Evolutionary conservation across 2,113 vertebrate genomes (phyloP).

Genomic region (Xiphophorus hellerii): DNA sequence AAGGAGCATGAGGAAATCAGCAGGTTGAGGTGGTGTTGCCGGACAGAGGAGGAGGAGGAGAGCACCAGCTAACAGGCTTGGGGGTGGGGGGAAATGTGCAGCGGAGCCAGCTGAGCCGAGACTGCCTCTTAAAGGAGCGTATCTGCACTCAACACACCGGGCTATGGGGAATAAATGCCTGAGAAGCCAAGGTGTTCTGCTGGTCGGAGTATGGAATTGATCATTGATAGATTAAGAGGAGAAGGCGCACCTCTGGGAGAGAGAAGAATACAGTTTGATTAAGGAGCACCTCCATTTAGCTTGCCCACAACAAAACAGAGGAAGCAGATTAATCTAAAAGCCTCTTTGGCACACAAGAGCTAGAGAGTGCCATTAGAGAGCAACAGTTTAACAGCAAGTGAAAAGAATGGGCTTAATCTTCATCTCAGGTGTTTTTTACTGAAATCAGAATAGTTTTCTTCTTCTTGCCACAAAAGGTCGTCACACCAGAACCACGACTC

Average conservation of each 20-base stretch:
- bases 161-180: slow-evolving; percentile 58
- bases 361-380: background rate
- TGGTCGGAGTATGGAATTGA: slow-evolving; percentile 51
- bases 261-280: slow-evolving; percentile 61
- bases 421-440: slow-evolving; percentile 4
- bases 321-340: background rate
- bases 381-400: background rate
- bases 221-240: slow-evolving; percentile 15
- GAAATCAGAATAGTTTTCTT: slow-evolving; percentile 6
- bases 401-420: background rate
- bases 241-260: slow-evolving; percentile 30
- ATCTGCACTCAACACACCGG: slow-evolving; percentile 53
- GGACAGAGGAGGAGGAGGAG: slow-evolving; percentile 42
- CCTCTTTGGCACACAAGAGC: background rate
- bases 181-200: slow-evolving; percentile 4
- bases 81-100: background rate
- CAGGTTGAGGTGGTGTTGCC: slow-evolving; percentile 71
- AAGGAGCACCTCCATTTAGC: slow-evolving; percentile 53
- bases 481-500: slow-evolving; percentile 18
- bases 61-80: slow-evolving; percentile 13
- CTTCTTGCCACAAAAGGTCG: background rate
- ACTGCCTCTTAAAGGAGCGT: slow-evolving; percentile 71
- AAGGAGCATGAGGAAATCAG: slow-evolving; percentile 56
- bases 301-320: background rate
- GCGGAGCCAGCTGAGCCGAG: slow-evolving; percentile 59